Evolutionary conservation across 2,113 vertebrate genomes (phyloP).

Genomic region (Ovis aries): ARS-UI_Ramb_v3.0 NC_056067.1:50302001-50302500

Average conservation of each 20-base stretch:
- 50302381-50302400: background rate
- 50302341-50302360: background rate
- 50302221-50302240: background rate
- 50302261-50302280: background rate
- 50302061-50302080: background rate
- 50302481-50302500: background rate
- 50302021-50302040: background rate
- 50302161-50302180: background rate
- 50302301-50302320: background rate
- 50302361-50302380: background rate
- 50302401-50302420: background rate
- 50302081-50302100: background rate
- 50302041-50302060: background rate
- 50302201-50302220: too few species aligned
- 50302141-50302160: background rate
- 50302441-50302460: background rate
- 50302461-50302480: background rate
- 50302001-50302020: background rate
- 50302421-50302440: background rate
- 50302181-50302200: background rate
- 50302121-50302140: background rate
- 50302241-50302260: background rate
- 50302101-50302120: background rate
- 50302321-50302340: background rate
- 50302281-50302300: background rate